Evolutionary conservation across 2,888 invertebrate species (phyloP), one percentile per base, ranked within the genome.

Genomic region (Polylopha cassiicola): DNA sequence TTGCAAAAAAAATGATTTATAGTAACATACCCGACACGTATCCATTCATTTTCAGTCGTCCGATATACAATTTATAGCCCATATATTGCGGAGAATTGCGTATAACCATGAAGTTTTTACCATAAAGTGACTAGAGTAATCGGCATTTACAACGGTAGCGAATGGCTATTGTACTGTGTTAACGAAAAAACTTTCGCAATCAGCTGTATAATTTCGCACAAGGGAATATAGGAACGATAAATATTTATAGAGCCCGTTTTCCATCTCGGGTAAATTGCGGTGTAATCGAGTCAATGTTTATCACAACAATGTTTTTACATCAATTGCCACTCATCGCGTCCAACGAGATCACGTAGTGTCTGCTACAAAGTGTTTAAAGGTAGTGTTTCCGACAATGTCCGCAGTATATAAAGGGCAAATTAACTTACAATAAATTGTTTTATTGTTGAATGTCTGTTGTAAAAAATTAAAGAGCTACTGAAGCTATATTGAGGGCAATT

Each of bases 241-340:
- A 82, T 78, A 82, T 82, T 81, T 84, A 84, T 79, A 73, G 69
- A 68, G 51, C 69, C 70, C 65, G 65, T 75, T 73, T 74, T 69
- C 72, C 71, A 64, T 67, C 69, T 66, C 61, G 51, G 59, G 62
- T 70, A 76, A 77, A 82, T 80, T 79, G 77, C 73, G 46, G 66
- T 70, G 78, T 78, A 77, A 82, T 78, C 74, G 66, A 72, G 72
- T 68, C 68, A 67, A 66, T 61, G 64, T 70, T 75, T 71, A 73
- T 61, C 61, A 67, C 74, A 70, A 73, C 74, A 76, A 70, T 70
- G 76, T 79, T 69, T 66, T 68, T 62, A 63, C 63, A 61, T 65
- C 55, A 52, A 55, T 50, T 50, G 51, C 55, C 50, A 47, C 48
- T 47, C 58, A 58, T 62, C 51, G 51, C 49, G 54, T 47, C 45